Evolutionary conservation across 2,797 vertebrate genomes (phyloP).

Genomic region (Phylloscopus collybita): DNA sequence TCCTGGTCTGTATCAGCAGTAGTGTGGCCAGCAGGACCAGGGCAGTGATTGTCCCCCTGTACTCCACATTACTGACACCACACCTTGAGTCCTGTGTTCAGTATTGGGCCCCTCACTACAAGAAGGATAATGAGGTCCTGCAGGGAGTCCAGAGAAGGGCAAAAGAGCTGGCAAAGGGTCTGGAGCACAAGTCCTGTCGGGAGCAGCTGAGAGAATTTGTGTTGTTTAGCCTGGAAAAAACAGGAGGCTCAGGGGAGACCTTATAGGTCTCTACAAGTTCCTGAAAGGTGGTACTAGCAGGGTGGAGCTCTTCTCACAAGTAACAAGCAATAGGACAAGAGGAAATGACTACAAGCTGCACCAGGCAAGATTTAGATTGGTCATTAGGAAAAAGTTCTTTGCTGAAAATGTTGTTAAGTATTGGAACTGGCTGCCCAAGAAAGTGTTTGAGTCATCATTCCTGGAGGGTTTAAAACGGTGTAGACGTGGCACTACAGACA

Average conservation of each 20-base stretch:
- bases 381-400: not conserved
- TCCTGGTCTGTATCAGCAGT: not conserved
- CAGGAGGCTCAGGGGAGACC: not conserved
- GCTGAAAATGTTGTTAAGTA: not conserved
- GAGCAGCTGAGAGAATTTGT: not conserved
- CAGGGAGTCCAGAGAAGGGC: not conserved
- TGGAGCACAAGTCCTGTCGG: not conserved
- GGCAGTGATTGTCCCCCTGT: not conserved
- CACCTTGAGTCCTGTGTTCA: fast-evolving
- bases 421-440: not conserved
- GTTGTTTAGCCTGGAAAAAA: not conserved
- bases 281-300: not conserved
- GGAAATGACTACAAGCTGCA: not conserved
- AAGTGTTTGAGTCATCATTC: not conserved
- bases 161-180: not conserved
- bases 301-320: not conserved
- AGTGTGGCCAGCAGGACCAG: not conserved
- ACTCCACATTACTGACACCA: fast-evolving
- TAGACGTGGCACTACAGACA: not conserved
- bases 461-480: not conserved
- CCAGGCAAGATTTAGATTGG: not conserved
- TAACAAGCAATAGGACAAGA: not conserved
- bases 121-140: not conserved
- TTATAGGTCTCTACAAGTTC: no score
- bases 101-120: not conserved